phyloP scores from a whole-genome alignment of 2,888 invertebrate genomes.

The Dione vanillae region DNA sequence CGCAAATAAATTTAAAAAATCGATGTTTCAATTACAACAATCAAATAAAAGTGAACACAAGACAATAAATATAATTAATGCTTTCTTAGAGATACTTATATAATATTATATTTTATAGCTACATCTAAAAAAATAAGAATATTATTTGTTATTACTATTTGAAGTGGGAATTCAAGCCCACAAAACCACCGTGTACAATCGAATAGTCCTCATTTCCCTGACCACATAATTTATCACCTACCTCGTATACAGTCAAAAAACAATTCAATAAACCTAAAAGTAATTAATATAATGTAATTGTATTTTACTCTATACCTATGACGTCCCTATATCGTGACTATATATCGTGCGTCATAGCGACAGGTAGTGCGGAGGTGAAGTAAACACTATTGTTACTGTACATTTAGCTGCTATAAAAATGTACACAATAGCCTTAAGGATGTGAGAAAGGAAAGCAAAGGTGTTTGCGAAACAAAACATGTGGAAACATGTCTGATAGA shows the following conservation, averaged over 20 bases:
- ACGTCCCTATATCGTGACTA: neutral
- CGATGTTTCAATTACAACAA: neutral
- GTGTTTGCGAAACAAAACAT: slow-evolving; percentile 52
- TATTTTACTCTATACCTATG: neutral
- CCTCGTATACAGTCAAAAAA: neutral
- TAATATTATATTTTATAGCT: no score
- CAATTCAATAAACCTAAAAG: slow-evolving; percentile 7
- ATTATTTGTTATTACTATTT: no score
- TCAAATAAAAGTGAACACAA: neutral
- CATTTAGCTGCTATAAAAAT: slow-evolving; percentile 52
- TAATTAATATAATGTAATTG: slow-evolving; percentile 2
- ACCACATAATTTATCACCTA: neutral
- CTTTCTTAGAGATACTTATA: neutral
- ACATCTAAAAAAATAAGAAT: no score
- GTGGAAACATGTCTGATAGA: slow-evolving; percentile 32
- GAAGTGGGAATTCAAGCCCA: neutral
- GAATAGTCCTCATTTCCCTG: neutral
- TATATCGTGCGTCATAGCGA: slow-evolving; percentile 13
- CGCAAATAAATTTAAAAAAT: neutral
- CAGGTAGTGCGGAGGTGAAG: slow-evolving; percentile 46
- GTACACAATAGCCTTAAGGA: slow-evolving; percentile 58
- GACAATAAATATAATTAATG: neutral
- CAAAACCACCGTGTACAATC: neutral
- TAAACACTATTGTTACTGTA: slow-evolving; percentile 56
- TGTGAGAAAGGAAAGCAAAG: slow-evolving; percentile 60